phyloP scores from a whole-genome alignment of 2,113 vertebrate genomes.

The Chloroceryle aenea region DNA sequence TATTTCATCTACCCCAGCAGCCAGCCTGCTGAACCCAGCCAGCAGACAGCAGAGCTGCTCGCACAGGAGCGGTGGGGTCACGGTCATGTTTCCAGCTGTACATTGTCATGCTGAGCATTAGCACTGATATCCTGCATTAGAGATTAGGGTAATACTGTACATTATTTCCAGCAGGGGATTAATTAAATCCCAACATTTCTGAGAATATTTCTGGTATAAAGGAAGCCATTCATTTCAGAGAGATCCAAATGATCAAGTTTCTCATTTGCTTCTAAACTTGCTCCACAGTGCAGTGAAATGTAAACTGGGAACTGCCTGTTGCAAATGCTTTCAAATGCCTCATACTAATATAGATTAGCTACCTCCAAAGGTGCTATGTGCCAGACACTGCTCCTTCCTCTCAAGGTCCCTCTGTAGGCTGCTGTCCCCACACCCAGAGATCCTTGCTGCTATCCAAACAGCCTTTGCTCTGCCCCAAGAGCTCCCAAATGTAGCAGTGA shows the following conservation, averaged over 20 bases:
- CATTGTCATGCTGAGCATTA: neutral
- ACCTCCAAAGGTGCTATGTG: neutral
- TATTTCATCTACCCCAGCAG: neutral
- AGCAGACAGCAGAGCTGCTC: neutral
- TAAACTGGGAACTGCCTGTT: neutral
- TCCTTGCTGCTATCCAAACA: neutral
- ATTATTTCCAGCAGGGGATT: conserved; percentile 49
- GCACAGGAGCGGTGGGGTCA: fast-evolving
- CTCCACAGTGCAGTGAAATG: neutral
- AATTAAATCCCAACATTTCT: conserved; percentile 36
- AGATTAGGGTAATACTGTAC: neutral
- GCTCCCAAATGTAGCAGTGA: neutral
- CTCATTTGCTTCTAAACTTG: neutral
- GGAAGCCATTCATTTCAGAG: neutral
- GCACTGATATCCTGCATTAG: neutral
- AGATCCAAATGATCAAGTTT: neutral
- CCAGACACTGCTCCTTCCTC: neutral
- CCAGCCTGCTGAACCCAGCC: fast-evolving
- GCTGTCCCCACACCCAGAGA: neutral
- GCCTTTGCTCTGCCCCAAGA: neutral
- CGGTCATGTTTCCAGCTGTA: neutral
- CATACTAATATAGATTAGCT: neutral
- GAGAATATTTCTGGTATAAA: neutral
- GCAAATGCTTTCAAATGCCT: neutral
- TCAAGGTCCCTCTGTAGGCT: neutral